Evolutionary conservation across 2,797 vertebrate species (phyloP).

Genomic region (Morus bassanus): DNA sequence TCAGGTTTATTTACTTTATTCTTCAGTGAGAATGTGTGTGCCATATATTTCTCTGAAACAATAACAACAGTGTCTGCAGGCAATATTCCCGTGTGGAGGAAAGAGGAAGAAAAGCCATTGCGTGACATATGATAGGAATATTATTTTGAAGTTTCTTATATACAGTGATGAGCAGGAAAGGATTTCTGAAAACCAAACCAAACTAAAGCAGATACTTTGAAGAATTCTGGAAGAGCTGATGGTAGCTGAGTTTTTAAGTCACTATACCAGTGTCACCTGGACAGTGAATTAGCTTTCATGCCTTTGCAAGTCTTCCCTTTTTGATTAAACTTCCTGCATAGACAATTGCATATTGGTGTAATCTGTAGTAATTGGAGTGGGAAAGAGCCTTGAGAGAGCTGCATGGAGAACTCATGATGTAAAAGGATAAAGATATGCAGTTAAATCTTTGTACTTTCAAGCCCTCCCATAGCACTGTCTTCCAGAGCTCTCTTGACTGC

Average conservation of each 20-base stretch:
- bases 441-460: neutral
- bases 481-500: neutral
- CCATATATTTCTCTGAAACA: neutral
- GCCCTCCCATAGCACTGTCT: neutral
- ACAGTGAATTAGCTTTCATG: neutral
- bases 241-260: neutral
- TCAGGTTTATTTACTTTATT: neutral
- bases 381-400: neutral
- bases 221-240: neutral
- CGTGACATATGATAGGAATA: neutral
- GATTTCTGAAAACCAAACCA: neutral
- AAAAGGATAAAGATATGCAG: neutral
- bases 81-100: neutral
- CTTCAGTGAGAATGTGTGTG: neutral
- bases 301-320: neutral
- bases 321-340: neutral
- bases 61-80: neutral
- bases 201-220: neutral
- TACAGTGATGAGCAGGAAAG: neutral
- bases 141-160: neutral
- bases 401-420: neutral
- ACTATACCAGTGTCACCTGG: neutral
- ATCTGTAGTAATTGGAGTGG: neutral
- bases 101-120: neutral
- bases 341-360: neutral